Base-by-base conservation (phyloP, 2,888 invertebrate species). In the Artemia sinica region DNA sequence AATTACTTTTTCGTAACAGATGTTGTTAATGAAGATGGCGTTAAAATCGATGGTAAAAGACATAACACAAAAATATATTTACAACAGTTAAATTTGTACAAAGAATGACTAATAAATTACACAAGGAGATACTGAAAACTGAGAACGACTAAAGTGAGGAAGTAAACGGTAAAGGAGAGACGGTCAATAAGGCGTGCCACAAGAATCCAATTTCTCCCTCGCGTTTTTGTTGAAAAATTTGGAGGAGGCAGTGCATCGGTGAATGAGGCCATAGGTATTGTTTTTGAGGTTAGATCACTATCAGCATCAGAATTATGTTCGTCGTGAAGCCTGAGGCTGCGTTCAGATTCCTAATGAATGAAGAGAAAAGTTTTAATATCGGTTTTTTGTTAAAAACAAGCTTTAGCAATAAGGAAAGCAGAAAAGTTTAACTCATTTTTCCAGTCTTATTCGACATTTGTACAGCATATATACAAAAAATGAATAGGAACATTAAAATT, bases 241-340 rank as follows among this genome's bases (percentile, higher is more conserved):
- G 63, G 63, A n/a, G 63, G 63, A 10, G 63, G 63, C 14, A 58
- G 63, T n/a, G 63, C n/a, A 28, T 58, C 63, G 8, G 63, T 58
- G 10, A 58, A 58, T 28, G 63, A 58, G 63, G 63, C 28, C 10
- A 58, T n/a, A 9, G 63, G 63, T n/a, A 58, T 58, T n/a, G 63
- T 58, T 58, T 58, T 58, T 11, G 63, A 18, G 14, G 28, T n/a
- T n/a, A 18, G 8, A 28, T 58, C 63, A 41, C 41, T 41, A 41
- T 41, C 41, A n/a, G 28, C 28, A 9, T 58, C 63, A 2, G 63
- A 58, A 10, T 58, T 58, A n/a, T 58, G 63, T 18, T 58, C 63
- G 28, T 58, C 63, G 63, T 58, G 63, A 9, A 58, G n/a, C 63
- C 28, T 58, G 8, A 58, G 63, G 63, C 63, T 58, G 10, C 63